Evolutionary conservation across 2,888 invertebrate genomes (phyloP).

Genomic region (Antheraea assamensis): DNA sequence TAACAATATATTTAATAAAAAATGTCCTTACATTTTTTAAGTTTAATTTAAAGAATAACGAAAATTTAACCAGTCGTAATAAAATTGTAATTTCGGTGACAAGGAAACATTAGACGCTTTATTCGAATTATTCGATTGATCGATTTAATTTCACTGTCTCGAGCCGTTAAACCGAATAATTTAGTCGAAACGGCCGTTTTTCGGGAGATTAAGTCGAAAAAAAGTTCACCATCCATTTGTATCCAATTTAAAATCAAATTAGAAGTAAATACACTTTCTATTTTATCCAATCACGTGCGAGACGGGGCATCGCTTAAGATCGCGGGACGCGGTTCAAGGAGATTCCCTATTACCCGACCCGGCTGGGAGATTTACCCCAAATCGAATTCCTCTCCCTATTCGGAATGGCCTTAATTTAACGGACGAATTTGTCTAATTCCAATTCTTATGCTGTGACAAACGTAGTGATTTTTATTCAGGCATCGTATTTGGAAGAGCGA

Average conservation of each 20-base stretch:
- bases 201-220: slow-evolving; percentile 57
- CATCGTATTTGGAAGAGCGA: slow-evolving; percentile 41
- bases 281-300: slow-evolving; percentile 73
- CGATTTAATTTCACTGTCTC: slow-evolving; percentile 60
- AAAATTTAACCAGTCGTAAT: neutral
- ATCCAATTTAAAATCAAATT: slow-evolving; percentile 79
- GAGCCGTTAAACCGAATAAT: slow-evolving; percentile 61
- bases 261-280: slow-evolving; percentile 76
- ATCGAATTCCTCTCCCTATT: slow-evolving; percentile 72
- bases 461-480: slow-evolving; percentile 77
- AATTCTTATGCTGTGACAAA: slow-evolving; percentile 80
- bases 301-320: slow-evolving; percentile 54
- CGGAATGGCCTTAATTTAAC: slow-evolving; percentile 79
- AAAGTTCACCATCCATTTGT: slow-evolving; percentile 69
- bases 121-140: slow-evolving; percentile 48
- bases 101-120: slow-evolving; percentile 24
- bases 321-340: slow-evolving; percentile 57
- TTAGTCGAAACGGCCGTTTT: slow-evolving; percentile 49
- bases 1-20: too few relatives aligned
- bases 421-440: slow-evolving; percentile 81
- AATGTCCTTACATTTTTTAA: too few relatives aligned
- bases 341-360: slow-evolving; percentile 61
- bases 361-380: slow-evolving; percentile 73
- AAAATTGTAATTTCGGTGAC: slow-evolving; percentile 16
- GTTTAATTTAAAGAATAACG: neutral